Evolutionary conservation across 2,888 invertebrate species (phyloP).

Genomic region (Marronus borbonicus): DNA sequence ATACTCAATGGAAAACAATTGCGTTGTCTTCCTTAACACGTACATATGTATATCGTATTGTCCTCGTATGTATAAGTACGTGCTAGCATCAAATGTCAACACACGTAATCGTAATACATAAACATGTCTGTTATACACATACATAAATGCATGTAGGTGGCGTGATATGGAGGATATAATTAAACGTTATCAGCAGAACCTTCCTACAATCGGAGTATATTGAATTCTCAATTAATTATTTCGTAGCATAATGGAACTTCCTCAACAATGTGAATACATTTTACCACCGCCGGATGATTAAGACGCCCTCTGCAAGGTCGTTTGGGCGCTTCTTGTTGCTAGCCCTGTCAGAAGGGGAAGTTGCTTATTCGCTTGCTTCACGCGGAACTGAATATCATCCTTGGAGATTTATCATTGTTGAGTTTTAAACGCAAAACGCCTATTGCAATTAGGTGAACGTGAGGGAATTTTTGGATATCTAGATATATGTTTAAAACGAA

Average conservation of each 20-base stretch:
- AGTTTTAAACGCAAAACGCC: background rate
- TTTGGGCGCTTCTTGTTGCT: background rate
- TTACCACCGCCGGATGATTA: slow-evolving; percentile 18
- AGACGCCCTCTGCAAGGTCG: slow-evolving; percentile 18
- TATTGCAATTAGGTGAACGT: background rate
- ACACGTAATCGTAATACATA: slow-evolving; percentile 13
- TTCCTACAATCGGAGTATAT: slow-evolving; percentile 13
- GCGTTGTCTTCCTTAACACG: background rate
- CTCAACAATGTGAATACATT: slow-evolving; percentile 33
- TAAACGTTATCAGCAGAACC: slow-evolving; percentile 23
- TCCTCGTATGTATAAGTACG: background rate
- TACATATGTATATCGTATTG: background rate
- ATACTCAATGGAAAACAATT: no score
- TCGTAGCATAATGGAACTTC: slow-evolving; percentile 26
- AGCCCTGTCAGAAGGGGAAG: background rate
- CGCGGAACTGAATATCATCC: slow-evolving; percentile 7
- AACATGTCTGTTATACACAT: background rate
- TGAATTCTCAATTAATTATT: slow-evolving; percentile 35
- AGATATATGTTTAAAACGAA: no score
- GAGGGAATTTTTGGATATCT: no score
- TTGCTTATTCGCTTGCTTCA: background rate
- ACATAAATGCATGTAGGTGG: background rate
- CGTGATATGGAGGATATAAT: background rate
- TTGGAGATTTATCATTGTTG: background rate
- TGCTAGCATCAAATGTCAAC: slow-evolving; percentile 17